A percentile compares a stretch with the other conserved stretches of the same genome.
phyloP scores from a whole-genome alignment of 1,140 invertebrate species.

The Magallana gigas region DNA sequence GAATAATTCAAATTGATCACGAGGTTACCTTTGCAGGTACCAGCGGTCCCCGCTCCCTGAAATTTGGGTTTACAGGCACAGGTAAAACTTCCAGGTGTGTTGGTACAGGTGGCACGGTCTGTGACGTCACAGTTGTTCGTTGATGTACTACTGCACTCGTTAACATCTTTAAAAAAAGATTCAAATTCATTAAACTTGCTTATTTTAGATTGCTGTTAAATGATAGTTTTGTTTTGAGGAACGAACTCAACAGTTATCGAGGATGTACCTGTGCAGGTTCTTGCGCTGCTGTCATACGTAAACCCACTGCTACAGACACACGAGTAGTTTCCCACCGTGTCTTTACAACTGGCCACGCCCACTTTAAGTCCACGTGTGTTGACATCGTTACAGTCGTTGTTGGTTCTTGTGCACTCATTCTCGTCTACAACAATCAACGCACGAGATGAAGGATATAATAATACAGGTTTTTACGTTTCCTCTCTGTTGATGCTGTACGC shows the following conservation, averaged over 20 bases:
- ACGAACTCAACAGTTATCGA: too few species aligned
- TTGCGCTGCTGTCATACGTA: neutral
- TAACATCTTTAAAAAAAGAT: neutral
- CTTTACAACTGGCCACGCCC: constrained; percentile 1
- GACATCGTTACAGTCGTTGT: constrained; percentile 30
- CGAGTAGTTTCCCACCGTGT: constrained; percentile 20
- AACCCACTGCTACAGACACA: constrained; percentile 9
- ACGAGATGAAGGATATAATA: too few species aligned
- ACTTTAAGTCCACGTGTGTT: neutral
- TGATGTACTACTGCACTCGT: neutral
- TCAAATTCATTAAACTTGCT: neutral
- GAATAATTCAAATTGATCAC: neutral
- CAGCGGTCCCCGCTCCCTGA: constrained; percentile 37
- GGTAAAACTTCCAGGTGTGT: constrained; percentile 47
- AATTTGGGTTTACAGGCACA: constrained; percentile 50
- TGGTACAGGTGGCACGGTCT: constrained; percentile 43
- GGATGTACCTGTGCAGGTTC: constrained; percentile 32
- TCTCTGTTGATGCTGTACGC: too few species aligned
- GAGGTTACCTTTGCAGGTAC: constrained; percentile 27
- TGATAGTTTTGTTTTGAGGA: too few species aligned
- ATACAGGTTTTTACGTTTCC: too few species aligned
- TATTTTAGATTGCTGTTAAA: neutral
- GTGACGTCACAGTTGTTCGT: constrained; percentile 45
- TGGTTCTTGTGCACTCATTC: neutral
- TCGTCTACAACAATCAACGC: neutral